phyloP scores from a whole-genome alignment of 2,888 invertebrate species.

The Chrysolina haemoptera region DNA sequence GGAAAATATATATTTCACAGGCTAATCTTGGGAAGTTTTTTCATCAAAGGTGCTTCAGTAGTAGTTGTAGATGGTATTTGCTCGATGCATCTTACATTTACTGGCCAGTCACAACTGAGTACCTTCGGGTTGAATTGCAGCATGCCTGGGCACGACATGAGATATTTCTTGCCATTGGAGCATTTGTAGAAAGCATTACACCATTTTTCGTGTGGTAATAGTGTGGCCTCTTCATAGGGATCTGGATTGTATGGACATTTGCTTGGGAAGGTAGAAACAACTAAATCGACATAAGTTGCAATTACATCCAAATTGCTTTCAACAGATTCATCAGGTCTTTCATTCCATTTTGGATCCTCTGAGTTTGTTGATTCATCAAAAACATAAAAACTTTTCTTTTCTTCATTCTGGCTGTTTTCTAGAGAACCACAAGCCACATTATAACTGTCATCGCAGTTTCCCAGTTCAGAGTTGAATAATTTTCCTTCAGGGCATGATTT shows the following conservation, averaged over 20 bases:
- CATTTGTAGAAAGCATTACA: constrained; percentile 55
- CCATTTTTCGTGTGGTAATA: constrained; percentile 53
- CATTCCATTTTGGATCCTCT: neutral
- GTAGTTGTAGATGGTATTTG: constrained; percentile 18
- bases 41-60: constrained; percentile 4
- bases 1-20: constrained; percentile 45
- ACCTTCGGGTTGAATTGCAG: constrained; percentile 54
- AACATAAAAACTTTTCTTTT: neutral
- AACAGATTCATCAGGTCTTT: neutral
- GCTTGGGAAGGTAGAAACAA: neutral
- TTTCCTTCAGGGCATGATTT: constrained; percentile 55
- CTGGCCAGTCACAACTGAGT: constrained; percentile 52
- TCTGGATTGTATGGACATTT: constrained; percentile 39
- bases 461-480: constrained; percentile 53
- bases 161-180: constrained; percentile 49
- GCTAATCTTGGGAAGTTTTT: constrained; percentile 32
- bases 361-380: neutral
- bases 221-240: constrained; percentile 28
- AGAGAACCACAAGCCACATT: constrained; percentile 48
- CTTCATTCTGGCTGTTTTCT: constrained; percentile 7
- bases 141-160: constrained; percentile 53
- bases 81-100: constrained; percentile 41
- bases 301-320: constrained; percentile 7
- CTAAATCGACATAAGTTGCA: neutral
- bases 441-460: constrained; percentile 56